Evolutionary conservation across 2,888 invertebrate genomes (phyloP).

Genomic region (Horisme vitalbata): DNA sequence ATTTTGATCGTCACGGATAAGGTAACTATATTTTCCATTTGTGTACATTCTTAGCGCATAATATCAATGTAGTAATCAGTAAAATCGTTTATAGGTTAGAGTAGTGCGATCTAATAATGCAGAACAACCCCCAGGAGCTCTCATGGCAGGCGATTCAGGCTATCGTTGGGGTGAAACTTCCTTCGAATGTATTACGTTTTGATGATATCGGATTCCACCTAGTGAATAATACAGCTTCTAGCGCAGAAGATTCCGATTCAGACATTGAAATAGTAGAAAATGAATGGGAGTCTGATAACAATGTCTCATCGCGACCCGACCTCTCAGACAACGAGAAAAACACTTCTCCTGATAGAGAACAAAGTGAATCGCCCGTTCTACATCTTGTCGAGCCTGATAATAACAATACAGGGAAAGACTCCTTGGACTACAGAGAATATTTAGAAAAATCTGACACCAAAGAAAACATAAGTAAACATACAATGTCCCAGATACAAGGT

Average conservation of each 20-base stretch:
- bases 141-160: constrained; percentile 83
- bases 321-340: constrained; percentile 76
- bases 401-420: constrained; percentile 69
- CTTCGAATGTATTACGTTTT: constrained; percentile 78
- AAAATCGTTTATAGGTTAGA: constrained; percentile 82
- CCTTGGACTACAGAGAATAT: constrained; percentile 68
- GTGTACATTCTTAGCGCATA: constrained; percentile 38
- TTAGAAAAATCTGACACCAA: constrained; percentile 70
- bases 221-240: constrained; percentile 72
- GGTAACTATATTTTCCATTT: constrained; percentile 58
- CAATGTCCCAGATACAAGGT: constrained; percentile 57
- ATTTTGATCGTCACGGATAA: constrained; percentile 62
- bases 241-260: constrained; percentile 77
- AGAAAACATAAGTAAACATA: constrained; percentile 65
- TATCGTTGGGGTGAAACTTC: constrained; percentile 82
- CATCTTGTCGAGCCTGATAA: constrained; percentile 77
- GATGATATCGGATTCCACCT: constrained; percentile 80
- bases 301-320: constrained; percentile 72
- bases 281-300: constrained; percentile 78
- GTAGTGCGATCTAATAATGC: constrained; percentile 82
- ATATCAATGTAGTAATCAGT: constrained; percentile 63
- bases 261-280: constrained; percentile 81
- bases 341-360: constrained; percentile 69
- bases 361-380: constrained; percentile 72
- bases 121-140: constrained; percentile 84